Evolutionary conservation across 2,113 vertebrate species (phyloP).

Genomic region (Cacatua alba): DNA sequence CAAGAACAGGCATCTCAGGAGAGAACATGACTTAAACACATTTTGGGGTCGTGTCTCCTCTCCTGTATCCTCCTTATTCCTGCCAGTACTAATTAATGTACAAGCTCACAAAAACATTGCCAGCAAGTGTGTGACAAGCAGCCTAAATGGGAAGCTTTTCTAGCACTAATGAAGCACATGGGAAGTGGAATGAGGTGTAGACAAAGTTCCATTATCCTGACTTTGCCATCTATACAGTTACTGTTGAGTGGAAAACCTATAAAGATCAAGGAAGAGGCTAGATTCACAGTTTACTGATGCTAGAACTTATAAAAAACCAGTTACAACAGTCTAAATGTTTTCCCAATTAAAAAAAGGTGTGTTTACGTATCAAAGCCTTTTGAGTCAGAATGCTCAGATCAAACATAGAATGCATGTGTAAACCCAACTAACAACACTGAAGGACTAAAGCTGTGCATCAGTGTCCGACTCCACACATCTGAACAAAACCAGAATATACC

Average conservation of each 20-base stretch:
- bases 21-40: background rate
- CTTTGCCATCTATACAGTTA: background rate
- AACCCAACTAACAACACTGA: background rate
- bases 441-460: background rate
- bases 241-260: background rate
- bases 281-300: background rate
- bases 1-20: background rate
- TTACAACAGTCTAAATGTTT: background rate
- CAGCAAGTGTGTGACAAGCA: constrained; percentile 30
- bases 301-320: background rate
- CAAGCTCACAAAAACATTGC: constrained; percentile 5
- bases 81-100: constrained; percentile 50
- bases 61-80: constrained; percentile 17
- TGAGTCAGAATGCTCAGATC: background rate
- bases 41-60: constrained; percentile 28
- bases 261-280: background rate
- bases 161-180: background rate
- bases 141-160: background rate
- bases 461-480: background rate
- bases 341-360: background rate
- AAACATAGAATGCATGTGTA: background rate
- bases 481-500: background rate
- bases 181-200: background rate
- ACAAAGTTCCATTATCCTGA: background rate
- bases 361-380: background rate